Evolutionary conservation across 2,888 invertebrate genomes (phyloP).

Genomic region (Acanthosoma haemorrhoidale): DNA sequence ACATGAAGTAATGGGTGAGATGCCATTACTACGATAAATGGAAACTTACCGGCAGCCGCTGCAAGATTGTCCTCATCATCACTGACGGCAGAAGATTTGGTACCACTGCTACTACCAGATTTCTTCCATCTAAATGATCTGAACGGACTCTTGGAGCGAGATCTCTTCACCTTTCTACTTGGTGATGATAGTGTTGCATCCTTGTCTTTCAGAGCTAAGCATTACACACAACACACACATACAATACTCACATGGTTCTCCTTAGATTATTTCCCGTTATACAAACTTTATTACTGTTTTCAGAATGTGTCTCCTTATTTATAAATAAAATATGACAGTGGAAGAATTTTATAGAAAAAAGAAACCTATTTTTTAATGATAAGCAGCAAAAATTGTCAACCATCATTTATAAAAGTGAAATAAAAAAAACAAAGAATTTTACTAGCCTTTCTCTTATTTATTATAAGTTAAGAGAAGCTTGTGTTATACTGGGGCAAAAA

Average conservation of each 20-base stretch:
- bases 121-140: constrained; percentile 89
- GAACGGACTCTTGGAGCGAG: constrained; percentile 91
- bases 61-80: constrained; percentile 70
- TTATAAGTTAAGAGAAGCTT: no score
- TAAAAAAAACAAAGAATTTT: no score
- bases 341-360: no score
- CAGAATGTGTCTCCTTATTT: background rate
- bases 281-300: background rate
- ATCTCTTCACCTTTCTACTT: constrained; percentile 56
- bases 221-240: constrained; percentile 18
- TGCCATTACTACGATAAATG: no score
- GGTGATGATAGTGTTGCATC: constrained; percentile 2
- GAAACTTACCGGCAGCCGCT: constrained; percentile 41
- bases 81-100: constrained; percentile 58
- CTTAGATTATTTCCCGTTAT: background rate
- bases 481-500: no score
- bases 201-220: constrained; percentile 29
- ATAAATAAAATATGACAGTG: no score
- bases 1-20: no score
- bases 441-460: no score
- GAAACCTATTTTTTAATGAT: no score
- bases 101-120: constrained; percentile 49
- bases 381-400: no score
- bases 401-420: no score
- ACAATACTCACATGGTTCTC: constrained; percentile 19